Conservation (phyloP, 2,113 vertebrate species). For the Apaloderma vittatum region DNA sequence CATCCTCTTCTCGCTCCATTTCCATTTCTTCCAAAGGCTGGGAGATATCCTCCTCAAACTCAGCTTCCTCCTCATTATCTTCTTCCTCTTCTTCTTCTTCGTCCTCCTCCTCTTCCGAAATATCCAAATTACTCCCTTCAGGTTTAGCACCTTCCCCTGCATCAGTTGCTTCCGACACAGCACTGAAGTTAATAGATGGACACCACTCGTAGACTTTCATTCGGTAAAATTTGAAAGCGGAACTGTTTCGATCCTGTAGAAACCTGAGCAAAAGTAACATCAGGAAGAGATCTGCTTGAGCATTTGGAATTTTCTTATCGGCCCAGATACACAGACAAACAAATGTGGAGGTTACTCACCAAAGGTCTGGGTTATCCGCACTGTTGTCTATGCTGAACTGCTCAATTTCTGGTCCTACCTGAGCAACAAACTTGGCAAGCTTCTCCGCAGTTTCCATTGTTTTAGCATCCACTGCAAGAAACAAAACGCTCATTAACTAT, state of each 20-base stretch:
- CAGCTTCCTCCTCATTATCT: slow-evolving; percentile 50
- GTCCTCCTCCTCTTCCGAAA: slow-evolving; percentile 8
- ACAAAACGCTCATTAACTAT: background rate
- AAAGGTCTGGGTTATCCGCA: slow-evolving; percentile 83
- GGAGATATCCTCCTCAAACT: slow-evolving; percentile 47
- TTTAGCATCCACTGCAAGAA: slow-evolving; percentile 78
- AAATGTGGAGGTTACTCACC: slow-evolving; percentile 54
- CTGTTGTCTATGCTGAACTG: slow-evolving; percentile 86
- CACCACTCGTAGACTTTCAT: slow-evolving; percentile 80
- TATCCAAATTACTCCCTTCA: background rate
- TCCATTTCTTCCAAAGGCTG: slow-evolving; percentile 44
- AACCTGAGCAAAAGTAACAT: slow-evolving; percentile 67
- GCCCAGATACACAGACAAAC: background rate
- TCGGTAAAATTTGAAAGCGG: slow-evolving; percentile 81
- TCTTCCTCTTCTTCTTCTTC: slow-evolving; percentile 42
- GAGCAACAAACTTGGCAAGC: slow-evolving; percentile 81
- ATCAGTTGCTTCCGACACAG: background rate
- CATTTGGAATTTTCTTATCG: background rate
- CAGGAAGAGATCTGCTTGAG: background rate
- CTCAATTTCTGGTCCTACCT: slow-evolving; percentile 84
- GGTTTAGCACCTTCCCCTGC: background rate
- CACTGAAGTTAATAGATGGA: slow-evolving; percentile 70
- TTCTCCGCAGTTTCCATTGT: slow-evolving; percentile 84
- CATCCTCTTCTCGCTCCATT: slow-evolving; percentile 63
- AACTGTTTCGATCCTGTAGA: slow-evolving; percentile 78